These are phyloP conservation scores for Champsocephalus gunnari DNA, from an alignment of 2,797 vertebrate genomes.

Conservation along the genomic window DNA sequence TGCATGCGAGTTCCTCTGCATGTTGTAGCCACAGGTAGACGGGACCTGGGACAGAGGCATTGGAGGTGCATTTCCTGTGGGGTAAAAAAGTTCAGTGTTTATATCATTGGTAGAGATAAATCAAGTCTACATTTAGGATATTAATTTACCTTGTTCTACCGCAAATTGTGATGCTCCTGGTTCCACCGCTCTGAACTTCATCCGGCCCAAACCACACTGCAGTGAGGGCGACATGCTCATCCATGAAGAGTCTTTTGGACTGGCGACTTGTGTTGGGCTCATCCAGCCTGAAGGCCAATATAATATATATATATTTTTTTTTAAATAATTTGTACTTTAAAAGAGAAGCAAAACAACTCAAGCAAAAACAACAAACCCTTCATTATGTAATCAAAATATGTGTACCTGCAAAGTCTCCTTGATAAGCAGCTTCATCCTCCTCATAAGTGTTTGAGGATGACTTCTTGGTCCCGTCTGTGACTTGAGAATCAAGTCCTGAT, in stretches of 20 bases:
- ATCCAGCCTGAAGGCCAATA: constrained; percentile 24
- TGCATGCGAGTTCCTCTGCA: constrained; percentile 42
- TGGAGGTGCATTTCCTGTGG: constrained; percentile 17
- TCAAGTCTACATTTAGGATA: neutral
- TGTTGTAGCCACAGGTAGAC: constrained; percentile 68
- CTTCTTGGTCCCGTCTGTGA: neutral
- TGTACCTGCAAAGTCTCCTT: constrained; percentile 65
- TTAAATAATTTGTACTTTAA: no score
- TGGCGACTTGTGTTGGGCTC: neutral
- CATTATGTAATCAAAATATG: no score
- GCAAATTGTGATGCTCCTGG: constrained; percentile 47
- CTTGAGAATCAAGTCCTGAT: neutral
- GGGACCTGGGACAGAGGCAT: constrained; percentile 63
- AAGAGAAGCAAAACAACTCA: no score
- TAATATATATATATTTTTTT: no score
- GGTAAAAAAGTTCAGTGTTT: neutral
- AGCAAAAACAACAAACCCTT: neutral
- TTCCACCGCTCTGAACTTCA: constrained; percentile 72
- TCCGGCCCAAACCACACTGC: constrained; percentile 59
- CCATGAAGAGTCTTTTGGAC: constrained; percentile 46
- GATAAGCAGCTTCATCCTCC: constrained; percentile 49
- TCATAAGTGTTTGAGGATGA: constrained; percentile 15
- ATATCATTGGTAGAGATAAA: neutral
- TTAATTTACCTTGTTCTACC: constrained; percentile 64
- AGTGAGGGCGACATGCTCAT: constrained; percentile 51